phyloP scores from a whole-genome alignment of 2,797 vertebrate species.

The Crocidura indochinensis region DNA sequence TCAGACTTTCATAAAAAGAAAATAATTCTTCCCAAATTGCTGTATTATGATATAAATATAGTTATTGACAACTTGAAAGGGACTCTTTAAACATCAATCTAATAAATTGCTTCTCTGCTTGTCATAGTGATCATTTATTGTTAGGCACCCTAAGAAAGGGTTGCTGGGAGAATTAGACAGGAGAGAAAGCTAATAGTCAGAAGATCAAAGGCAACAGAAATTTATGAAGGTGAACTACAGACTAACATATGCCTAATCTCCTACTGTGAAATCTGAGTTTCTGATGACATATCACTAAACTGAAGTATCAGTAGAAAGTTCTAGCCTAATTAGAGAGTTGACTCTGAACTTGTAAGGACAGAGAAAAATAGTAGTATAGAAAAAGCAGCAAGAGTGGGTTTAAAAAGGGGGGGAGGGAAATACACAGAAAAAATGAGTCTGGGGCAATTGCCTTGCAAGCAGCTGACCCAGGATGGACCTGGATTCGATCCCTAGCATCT shows the following conservation, averaged over 20 bases:
- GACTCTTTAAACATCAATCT: constrained; percentile 76
- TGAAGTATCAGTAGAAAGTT: constrained; percentile 39
- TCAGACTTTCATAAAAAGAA: constrained; percentile 83
- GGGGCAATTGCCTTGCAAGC: too few species aligned
- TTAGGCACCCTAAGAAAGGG: constrained; percentile 57
- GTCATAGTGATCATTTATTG: constrained; percentile 69
- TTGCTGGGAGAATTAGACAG: constrained; percentile 37
- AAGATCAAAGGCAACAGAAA: constrained; percentile 59
- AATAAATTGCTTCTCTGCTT: constrained; percentile 73
- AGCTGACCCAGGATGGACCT: too few species aligned
- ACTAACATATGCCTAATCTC: constrained; percentile 24
- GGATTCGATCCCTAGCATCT: too few species aligned
- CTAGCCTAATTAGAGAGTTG: constrained; percentile 65
- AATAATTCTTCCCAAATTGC: constrained; percentile 83
- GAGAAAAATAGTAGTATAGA: constrained; percentile 13
- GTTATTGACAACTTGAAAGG: constrained; percentile 75
- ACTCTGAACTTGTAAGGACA: constrained; percentile 57
- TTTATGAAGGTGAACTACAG: constrained; percentile 65
- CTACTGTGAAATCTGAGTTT: constrained; percentile 61
- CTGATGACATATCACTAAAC: constrained; percentile 35
- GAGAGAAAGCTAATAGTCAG: constrained; percentile 62
- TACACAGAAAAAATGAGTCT: neutral
- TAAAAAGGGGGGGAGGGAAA: neutral
- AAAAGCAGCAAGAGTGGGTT: neutral
- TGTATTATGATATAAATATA: constrained; percentile 81